Evolutionary conservation across 2,113 vertebrate genomes (phyloP).

Genomic region (Todiramphus chloris): DNA sequence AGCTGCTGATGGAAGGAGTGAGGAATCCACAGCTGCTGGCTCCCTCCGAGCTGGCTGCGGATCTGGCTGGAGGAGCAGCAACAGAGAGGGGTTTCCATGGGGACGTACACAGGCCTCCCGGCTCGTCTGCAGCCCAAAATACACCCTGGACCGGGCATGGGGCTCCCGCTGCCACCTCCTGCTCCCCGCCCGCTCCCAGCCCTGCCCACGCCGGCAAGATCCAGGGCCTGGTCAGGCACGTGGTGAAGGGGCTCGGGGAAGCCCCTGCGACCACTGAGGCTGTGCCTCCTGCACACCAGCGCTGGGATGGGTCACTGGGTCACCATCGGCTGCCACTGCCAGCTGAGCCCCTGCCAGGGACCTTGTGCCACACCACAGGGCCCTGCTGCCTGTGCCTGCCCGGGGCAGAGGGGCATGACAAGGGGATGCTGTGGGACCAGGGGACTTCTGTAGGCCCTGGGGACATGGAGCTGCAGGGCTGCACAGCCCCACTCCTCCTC

Average conservation of each 20-base stretch:
- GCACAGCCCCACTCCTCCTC: background rate
- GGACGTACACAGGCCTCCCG: background rate
- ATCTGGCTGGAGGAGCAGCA: background rate
- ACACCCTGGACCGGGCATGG: background rate
- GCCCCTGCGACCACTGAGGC: background rate
- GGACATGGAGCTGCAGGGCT: background rate
- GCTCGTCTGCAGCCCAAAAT: background rate
- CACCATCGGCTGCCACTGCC: accelerated
- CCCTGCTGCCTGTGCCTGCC: accelerated
- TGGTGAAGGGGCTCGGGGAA: background rate
- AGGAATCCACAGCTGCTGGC: constrained; percentile 67
- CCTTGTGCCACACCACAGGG: background rate
- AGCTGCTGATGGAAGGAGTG: constrained; percentile 61
- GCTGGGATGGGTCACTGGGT: background rate
- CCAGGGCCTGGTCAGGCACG: background rate
- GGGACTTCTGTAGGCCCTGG: accelerated
- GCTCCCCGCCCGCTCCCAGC: background rate
- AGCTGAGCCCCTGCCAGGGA: background rate
- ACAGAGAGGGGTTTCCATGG: constrained; percentile 57
- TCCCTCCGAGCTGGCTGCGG: background rate
- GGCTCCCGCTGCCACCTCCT: background rate
- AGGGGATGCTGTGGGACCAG: background rate
- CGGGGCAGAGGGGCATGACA: background rate
- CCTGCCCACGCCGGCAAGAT: background rate
- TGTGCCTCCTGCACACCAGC: background rate